phyloP scores from a whole-genome alignment of 2,113 vertebrate species.

The Laticauda laticaudata region DNA sequence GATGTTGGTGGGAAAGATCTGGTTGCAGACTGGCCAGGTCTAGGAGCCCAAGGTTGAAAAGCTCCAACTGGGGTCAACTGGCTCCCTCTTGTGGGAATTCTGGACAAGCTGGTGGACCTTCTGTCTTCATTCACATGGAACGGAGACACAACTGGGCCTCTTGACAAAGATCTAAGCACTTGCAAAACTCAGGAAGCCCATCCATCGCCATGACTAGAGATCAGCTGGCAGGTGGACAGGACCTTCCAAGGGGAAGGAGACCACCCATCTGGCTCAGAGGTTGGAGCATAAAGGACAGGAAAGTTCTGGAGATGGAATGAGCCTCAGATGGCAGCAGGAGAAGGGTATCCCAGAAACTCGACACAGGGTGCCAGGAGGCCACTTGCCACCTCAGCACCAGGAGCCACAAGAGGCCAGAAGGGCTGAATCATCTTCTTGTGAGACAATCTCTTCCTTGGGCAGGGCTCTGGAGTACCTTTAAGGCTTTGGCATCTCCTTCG shows the following conservation, averaged over 20 bases:
- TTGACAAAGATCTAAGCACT: neutral
- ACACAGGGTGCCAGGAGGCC: neutral
- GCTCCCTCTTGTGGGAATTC: neutral
- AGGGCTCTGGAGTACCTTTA: conserved; percentile 77
- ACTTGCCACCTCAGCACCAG: neutral
- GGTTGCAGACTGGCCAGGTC: neutral
- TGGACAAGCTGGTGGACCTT: neutral
- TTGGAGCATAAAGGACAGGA: neutral
- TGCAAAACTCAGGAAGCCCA: neutral
- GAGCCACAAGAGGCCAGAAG: neutral
- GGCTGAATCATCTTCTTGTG: neutral
- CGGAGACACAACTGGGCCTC: neutral
- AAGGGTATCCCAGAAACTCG: neutral
- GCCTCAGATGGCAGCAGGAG: neutral
- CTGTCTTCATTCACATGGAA: neutral
- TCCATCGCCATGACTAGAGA: neutral
- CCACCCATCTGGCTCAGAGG: neutral
- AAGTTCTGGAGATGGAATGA: neutral
- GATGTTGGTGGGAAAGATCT: neutral
- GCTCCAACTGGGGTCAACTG: neutral
- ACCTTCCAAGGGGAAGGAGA: neutral
- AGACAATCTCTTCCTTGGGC: neutral
- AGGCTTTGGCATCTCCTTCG: conserved; percentile 76
- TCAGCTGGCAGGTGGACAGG: neutral
- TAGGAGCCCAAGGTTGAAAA: neutral